Evolutionary conservation across 2,888 invertebrate genomes (phyloP).

Genomic region (Hololepta plana): DNA sequence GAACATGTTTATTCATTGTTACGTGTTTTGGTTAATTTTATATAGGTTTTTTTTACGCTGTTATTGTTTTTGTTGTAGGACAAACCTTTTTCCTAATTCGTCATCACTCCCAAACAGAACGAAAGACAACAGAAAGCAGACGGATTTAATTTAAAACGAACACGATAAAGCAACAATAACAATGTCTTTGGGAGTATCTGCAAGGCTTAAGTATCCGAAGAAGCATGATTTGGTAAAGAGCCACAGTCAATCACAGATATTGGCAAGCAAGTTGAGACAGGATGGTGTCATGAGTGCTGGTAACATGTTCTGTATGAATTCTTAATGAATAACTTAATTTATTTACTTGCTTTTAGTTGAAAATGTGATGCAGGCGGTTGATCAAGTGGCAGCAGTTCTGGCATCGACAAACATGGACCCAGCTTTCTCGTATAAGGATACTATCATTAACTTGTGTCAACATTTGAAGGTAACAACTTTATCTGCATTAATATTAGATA

Average conservation of each 20-base stretch:
- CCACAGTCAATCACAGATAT: slow-evolving; percentile 25
- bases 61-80: too few relatives aligned
- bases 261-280: slow-evolving; percentile 25
- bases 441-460: slow-evolving; percentile 59
- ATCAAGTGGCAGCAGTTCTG: slow-evolving; percentile 61
- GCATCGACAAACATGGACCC: slow-evolving; percentile 56
- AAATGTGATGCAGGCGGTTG: slow-evolving; percentile 65
- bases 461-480: slow-evolving; percentile 44
- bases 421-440: slow-evolving; percentile 41
- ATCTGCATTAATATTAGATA: background rate
- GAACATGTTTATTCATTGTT: too few relatives aligned
- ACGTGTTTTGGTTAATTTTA: too few relatives aligned
- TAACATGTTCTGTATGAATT: slow-evolving; percentile 10
- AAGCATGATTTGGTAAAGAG: slow-evolving; percentile 25
- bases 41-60: too few relatives aligned
- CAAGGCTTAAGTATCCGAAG: slow-evolving; percentile 24
- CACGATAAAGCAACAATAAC: slow-evolving; percentile 15
- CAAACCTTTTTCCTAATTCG: too few relatives aligned
- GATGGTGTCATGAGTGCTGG: slow-evolving; percentile 27
- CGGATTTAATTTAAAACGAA: too few relatives aligned
- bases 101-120: too few relatives aligned
- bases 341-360: slow-evolving; percentile 39
- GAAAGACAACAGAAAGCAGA: too few relatives aligned
- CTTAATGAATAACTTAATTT: slow-evolving; percentile 1
- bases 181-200: slow-evolving; percentile 26